These are phyloP conservation scores for Cladorhizidae sp. DNA, from an alignment of 37 sponge, comb jelly and placozoan species.

Conservation along the genomic window DNA sequence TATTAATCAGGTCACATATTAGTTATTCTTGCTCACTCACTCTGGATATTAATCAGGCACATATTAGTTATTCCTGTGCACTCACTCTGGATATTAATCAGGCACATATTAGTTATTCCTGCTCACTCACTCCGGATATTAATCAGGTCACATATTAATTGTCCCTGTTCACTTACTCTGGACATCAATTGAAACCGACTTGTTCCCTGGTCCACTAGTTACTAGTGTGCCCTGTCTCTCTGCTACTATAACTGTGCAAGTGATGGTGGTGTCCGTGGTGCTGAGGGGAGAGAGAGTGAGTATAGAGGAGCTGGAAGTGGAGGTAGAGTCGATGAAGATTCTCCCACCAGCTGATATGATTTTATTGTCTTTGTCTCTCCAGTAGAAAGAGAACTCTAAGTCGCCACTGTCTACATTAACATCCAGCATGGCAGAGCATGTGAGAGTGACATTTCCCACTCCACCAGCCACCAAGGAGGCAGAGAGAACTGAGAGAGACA, in stretches of 20 bases:
- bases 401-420: background rate
- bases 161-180: slow-evolving; percentile 3
- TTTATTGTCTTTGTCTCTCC: background rate
- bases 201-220: background rate
- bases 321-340: background rate
- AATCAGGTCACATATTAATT: too few relatives aligned
- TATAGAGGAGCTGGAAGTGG: background rate
- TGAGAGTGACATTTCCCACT: background rate
- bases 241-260: background rate
- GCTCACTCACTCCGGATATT: too few relatives aligned
- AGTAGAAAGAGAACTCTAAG: background rate
- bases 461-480: background rate
- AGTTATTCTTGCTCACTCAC: too few relatives aligned
- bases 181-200: background rate
- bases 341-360: background rate
- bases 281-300: slow-evolving; percentile 27
- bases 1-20: too few relatives aligned
- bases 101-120: too few relatives aligned
- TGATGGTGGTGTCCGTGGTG: slow-evolving; percentile 22
- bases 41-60: too few relatives aligned
- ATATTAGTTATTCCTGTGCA: too few relatives aligned
- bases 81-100: too few relatives aligned
- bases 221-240: background rate
- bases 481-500: slow-evolving; percentile 4
- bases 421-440: slow-evolving; percentile 17